Base-by-base conservation (phyloP, 2,888 invertebrate genomes). In the Phorcus lineatus region DNA sequence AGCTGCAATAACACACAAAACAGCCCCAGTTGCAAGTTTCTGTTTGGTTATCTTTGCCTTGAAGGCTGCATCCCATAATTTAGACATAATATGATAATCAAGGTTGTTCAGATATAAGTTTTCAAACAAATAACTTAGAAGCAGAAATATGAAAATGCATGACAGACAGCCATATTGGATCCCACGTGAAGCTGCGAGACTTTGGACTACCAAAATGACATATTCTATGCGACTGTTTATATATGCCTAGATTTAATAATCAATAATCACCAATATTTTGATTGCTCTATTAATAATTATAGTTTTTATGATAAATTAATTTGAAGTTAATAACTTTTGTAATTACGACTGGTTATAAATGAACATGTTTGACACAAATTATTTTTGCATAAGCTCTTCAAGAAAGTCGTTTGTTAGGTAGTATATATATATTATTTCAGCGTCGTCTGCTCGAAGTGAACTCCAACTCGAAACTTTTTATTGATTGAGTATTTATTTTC, bases 1-100 rank as follows among this genome's bases (percentile, higher is more conserved):
- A 19, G 88, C 89, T 22, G 89, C 87, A 1, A 90, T 57, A 19
- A 90, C 75, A 78, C 89, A 91, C 22, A 88, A 83, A 40, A 88
- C 88, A 22, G 90, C 86, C 7, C 89, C 90, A 7, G 87, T 84
- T 11, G 89, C 87, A 9, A 91, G 67, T 78, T 90, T 90, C 78
- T 85, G 85, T 75, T 84, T 81, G 6, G 84, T 79, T 19, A 86
- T 31, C 40, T 86, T 84, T 24, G 85, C 57, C 52, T 85, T 84
- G 7, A 80, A 31, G 22, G 86, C 81, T 31, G 84, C 77, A 67
- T 87, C 79, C 40, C 87, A 40, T 53, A 90, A 77, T 83, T 89
- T 90, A 36, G 90, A 90, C 86, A 90, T 86, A 52, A 28, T 75
- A 54, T 13, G 47, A 47, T 13, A 11, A 11, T 47, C 13, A 47